Evolutionary conservation across 2,797 vertebrate genomes (phyloP).

Genomic region (Anguilla pacifica): DNA sequence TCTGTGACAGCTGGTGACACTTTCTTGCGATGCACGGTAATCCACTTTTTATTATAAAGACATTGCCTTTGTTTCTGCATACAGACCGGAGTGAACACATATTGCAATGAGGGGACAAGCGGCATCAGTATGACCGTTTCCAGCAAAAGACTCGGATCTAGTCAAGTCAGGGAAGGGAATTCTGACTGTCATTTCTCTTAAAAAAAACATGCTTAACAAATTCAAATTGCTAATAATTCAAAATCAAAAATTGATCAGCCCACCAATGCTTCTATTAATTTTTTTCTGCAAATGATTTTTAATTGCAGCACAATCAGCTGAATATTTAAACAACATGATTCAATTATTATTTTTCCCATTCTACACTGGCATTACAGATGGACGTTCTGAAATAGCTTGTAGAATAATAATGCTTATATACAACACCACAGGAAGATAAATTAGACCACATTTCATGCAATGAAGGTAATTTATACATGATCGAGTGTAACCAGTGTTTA

Average conservation of each 20-base stretch:
- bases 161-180: conserved; percentile 56
- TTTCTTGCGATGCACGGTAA: conserved; percentile 94
- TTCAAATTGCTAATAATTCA: not conserved
- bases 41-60: conserved; percentile 99
- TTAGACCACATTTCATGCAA: conserved; percentile 56
- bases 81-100: conserved; percentile 81
- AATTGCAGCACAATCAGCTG: not conserved
- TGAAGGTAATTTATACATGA: conserved; percentile 64
- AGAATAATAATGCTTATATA: not conserved
- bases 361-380: conserved; percentile 1
- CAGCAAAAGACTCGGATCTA: not conserved
- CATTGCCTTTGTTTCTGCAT: conserved; percentile 85
- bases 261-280: not conserved
- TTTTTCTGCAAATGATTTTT: not conserved
- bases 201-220: not conserved
- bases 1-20: conserved; percentile 95
- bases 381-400: not conserved
- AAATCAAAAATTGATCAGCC: not conserved
- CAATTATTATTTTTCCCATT: not conserved
- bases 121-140: not conserved
- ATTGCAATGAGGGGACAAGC: conserved; percentile 74
- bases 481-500: conserved; percentile 64
- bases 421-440: conserved; percentile 15
- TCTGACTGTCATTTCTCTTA: not conserved
- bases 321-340: not conserved